phyloP scores from a whole-genome alignment of 2,888 invertebrate genomes.

The Hermaeophaga mercurialis region DNA sequence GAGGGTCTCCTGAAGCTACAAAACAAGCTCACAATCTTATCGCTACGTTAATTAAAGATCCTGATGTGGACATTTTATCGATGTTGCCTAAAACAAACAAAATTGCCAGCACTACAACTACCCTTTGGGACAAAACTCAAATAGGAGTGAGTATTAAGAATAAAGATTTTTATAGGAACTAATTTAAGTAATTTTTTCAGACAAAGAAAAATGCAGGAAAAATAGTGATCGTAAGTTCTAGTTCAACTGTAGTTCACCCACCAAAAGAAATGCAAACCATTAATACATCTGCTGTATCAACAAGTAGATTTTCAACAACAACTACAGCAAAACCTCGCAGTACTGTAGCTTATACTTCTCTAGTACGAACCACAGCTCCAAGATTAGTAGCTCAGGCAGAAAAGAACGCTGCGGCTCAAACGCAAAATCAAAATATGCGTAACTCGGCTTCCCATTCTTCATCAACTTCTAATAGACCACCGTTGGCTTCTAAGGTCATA shows the following conservation, averaged over 20 bases:
- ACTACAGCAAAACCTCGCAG: conserved; percentile 49
- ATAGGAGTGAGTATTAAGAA: conserved; percentile 56
- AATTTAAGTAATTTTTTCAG: conserved; percentile 38
- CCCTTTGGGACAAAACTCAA: conserved; percentile 65
- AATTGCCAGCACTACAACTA: conserved; percentile 62
- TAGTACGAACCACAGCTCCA: conserved; percentile 54
- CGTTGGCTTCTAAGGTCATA: conserved; percentile 43
- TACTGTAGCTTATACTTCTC: conserved; percentile 42
- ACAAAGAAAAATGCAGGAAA: conserved; percentile 56
- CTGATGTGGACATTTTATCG: conserved; percentile 87
- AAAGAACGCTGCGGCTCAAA: conserved; percentile 56
- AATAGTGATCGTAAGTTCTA: conserved; percentile 39
- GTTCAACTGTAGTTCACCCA: conserved; percentile 35
- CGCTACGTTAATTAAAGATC: conserved; percentile 90
- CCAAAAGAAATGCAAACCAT: conserved; percentile 45
- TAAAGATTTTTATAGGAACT: background rate
- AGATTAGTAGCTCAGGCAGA: conserved; percentile 64
- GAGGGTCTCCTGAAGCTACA: conserved; percentile 89
- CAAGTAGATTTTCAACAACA: conserved; percentile 35
- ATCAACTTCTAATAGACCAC: conserved; percentile 59
- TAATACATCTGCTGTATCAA: conserved; percentile 42
- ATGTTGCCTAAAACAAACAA: conserved; percentile 69
- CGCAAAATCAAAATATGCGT: conserved; percentile 30
- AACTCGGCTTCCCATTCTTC: conserved; percentile 60
- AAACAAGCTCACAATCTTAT: conserved; percentile 92